phyloP scores from a whole-genome alignment of 1,140 invertebrate genomes.

The Brachionus manjavacas region DNA sequence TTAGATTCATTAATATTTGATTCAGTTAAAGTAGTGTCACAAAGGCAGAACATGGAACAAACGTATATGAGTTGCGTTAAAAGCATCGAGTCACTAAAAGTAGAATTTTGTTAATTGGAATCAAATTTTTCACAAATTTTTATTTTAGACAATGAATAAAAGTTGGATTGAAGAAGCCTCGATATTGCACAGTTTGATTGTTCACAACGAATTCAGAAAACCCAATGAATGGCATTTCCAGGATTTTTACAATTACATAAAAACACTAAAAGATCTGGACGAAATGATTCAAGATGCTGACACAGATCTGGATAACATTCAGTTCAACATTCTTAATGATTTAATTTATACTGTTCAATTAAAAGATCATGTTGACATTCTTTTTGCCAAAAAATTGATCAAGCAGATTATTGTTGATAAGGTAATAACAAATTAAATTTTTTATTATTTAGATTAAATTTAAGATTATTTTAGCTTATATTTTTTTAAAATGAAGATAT shows the following conservation, averaged over 20 bases:
- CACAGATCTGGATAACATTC: background rate
- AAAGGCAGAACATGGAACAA: background rate
- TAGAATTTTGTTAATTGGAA: background rate
- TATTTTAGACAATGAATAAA: background rate
- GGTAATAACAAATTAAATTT: background rate
- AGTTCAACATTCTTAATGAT: background rate
- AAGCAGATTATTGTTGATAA: background rate
- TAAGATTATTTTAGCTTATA: too few species aligned
- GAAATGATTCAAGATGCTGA: background rate
- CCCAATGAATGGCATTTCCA: background rate
- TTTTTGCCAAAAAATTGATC: slow-evolving; percentile 9
- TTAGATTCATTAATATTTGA: slow-evolving; percentile 1
- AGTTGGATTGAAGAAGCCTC: background rate
- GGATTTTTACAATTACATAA: background rate
- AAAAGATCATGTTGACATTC: background rate
- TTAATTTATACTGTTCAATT: background rate
- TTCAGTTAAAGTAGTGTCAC: background rate
- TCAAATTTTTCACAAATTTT: background rate
- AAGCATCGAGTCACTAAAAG: background rate
- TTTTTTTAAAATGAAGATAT: too few species aligned
- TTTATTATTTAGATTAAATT: background rate
- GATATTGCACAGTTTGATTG: background rate
- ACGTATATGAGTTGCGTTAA: background rate
- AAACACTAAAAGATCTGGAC: background rate
- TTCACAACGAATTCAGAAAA: background rate